Base-by-base conservation (phyloP, 92 coral and sea anemone genomes). In the Diadumene lineata region DNA sequence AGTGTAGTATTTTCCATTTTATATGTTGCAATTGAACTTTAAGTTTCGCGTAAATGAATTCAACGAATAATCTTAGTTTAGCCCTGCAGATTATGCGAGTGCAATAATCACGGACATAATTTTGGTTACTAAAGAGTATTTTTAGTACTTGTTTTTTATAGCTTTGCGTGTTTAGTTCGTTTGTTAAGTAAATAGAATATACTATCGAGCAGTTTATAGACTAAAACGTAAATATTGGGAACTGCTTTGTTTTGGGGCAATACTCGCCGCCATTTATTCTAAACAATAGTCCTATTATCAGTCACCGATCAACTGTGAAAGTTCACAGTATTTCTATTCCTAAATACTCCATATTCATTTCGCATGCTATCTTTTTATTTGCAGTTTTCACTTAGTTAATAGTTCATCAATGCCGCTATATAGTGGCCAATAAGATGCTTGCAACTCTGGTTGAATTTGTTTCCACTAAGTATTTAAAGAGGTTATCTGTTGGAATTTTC, bases 131-230 rank as follows among this genome's bases (percentile, higher is more conserved):
- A 4, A 4, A 4, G 6, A 13, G 48, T 38, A 38, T 4, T 38
- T 38, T 38, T 38, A 13, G 13, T 38, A 13, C 13, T 6, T 4
- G 13, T 13, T 4, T 38, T 38, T 38, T 38, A 13, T 4, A 4
- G 48, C n/a, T 38, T 38, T 6, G 13, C 48, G 13, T 38, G 48
- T 38, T 38, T 38, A 4, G 48, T 38, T 38, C 13, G 48, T 38
- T 38, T 38, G 13, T 38, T 38, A 38, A 31, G 48, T 66, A 77
- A 64, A 77, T 73, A 77, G 32, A 33, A 32, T 17, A 32, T 29
- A 26, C 18, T 32, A 50, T 46, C 22, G 32, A 7, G 18, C 43
- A 8, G 68, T 51, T 48, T 43, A 21, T 4, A 18, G 4, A 60
- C 11, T 60, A 21, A 10, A 22, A 60, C 6, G 30, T 60, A 22